Base-by-base conservation (phyloP, 2,113 vertebrate species). In the Rhynchopsitta pachyrhyncha region DNA sequence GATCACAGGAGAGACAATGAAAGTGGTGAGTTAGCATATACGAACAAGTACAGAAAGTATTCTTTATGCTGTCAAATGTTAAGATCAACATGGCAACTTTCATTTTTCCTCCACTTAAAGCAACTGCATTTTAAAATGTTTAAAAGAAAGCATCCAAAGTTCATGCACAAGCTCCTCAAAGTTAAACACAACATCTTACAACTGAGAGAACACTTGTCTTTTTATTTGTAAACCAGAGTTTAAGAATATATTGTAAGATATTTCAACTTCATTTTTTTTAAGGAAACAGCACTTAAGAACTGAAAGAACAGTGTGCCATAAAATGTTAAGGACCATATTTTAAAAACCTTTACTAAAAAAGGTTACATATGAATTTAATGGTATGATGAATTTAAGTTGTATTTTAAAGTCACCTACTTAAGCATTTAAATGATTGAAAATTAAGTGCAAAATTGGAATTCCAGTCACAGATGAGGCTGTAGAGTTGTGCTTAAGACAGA, bases 101-200 rank as follows among this genome's bases (percentile, higher is more conserved):
- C 19, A 11, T 35, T 75, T 59, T 73, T 20, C 49, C 41, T 90
- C 35, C 33, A 68, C 50, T 75, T 86, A 77, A 41, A 86, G 52
- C 27, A 74, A 47, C 77, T 53, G 42, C 1, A 2, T 70, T 70
- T 90, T 53, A 46, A 93, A 83, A 75, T 37, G 10, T 55, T 92
- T 84, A 47, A 53, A 82, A 79, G 24, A 88, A 37, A 50, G 73
- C 3, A 17, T 64, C 35, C 27, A 11, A 69, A 64, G 82, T 94
- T 96, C 88, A 95, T 73, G 70, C 82, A 88, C 90, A 93, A 92
- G 29, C 42, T 93, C 62, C 78, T 96, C 88, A 66, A 91, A 90
- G 66, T 92, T 85, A 88, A 94, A 90, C 68, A 91, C 47, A 69
- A 63, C 53, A 88, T 88, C 71, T 95, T 94, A 85, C 49, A 82